Evolutionary conservation across 2,888 invertebrate genomes (phyloP).

Genomic region (Leuctra nigra): DNA sequence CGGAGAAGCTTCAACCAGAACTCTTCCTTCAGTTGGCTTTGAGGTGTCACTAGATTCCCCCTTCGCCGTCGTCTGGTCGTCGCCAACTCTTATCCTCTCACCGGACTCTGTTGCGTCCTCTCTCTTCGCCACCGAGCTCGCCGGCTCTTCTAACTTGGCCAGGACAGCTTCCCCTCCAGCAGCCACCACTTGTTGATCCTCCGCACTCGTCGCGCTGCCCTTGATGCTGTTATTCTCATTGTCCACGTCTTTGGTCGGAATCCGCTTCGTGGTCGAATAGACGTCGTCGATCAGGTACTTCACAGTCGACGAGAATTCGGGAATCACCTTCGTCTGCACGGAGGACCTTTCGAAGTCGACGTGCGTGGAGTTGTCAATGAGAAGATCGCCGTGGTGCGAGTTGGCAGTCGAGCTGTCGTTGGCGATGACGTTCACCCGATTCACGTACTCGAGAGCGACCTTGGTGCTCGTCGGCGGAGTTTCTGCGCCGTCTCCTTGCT

Average conservation of each 20-base stretch:
- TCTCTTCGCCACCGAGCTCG: neutral
- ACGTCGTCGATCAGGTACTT: conserved; percentile 45
- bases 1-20: neutral
- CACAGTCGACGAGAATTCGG: conserved; percentile 41
- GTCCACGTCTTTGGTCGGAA: conserved; percentile 38
- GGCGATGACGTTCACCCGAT: conserved; percentile 27
- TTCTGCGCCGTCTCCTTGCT: conserved; percentile 33
- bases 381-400: conserved; percentile 1
- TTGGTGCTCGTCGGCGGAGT: conserved; percentile 30
- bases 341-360: conserved; percentile 46
- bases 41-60: neutral
- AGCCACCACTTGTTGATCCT: neutral
- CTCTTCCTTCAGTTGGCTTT: neutral
- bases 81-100: neutral
- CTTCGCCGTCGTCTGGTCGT: neutral
- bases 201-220: neutral
- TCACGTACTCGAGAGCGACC: conserved; percentile 34
- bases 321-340: conserved; percentile 50
- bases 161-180: neutral
- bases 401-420: conserved; percentile 16
- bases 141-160: neutral
- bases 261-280: conserved; percentile 48
- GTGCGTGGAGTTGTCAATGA: conserved; percentile 42
- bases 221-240: conserved; percentile 15
- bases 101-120: neutral